phyloP scores from a whole-genome alignment of 2,113 vertebrate species.

The Cyprinodon tularosa region DNA sequence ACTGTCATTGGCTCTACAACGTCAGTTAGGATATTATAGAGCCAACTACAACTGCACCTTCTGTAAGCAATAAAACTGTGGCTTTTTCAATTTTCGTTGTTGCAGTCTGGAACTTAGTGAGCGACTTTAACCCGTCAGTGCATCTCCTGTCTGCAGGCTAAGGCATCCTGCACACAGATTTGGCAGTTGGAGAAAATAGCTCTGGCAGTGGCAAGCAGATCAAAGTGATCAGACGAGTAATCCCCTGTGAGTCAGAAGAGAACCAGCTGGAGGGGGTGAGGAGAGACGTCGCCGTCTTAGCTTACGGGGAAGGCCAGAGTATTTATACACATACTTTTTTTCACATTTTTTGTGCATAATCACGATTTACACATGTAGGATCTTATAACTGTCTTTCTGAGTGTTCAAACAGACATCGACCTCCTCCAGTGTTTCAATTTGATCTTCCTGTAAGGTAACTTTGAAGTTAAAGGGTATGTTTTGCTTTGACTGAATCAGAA shows the following conservation, averaged over 20 bases:
- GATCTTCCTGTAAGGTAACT: constrained; percentile 69
- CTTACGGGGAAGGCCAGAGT: constrained; percentile 24
- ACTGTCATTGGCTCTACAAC: constrained; percentile 56
- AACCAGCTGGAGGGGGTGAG: constrained; percentile 48
- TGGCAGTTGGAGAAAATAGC: constrained; percentile 66
- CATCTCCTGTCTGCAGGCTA: constrained; percentile 50
- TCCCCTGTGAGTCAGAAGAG: constrained; percentile 76
- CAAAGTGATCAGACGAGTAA: constrained; percentile 77
- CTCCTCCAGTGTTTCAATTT: constrained; percentile 59
- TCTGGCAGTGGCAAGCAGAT: constrained; percentile 66
- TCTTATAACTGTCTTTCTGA: constrained; percentile 29
- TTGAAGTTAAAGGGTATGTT: constrained; percentile 72
- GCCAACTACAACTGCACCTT: constrained; percentile 24
- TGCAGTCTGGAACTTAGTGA: constrained; percentile 39
- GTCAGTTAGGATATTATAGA: too few species aligned
- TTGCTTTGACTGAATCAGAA: constrained; percentile 70
- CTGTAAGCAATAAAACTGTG: constrained; percentile 31
- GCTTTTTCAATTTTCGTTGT: constrained; percentile 33
- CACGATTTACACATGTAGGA: constrained; percentile 4
- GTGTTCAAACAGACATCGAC: constrained; percentile 33
- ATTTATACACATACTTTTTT: constrained; percentile 50
- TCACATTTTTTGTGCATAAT: constrained; percentile 45
- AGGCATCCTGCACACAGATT: constrained; percentile 42
- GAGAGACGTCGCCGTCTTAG: not conserved
- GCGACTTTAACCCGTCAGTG: constrained; percentile 50